Evolutionary conservation across 1,140 invertebrate species (phyloP).

Genomic region (Propsilocerus akamusi): DNA sequence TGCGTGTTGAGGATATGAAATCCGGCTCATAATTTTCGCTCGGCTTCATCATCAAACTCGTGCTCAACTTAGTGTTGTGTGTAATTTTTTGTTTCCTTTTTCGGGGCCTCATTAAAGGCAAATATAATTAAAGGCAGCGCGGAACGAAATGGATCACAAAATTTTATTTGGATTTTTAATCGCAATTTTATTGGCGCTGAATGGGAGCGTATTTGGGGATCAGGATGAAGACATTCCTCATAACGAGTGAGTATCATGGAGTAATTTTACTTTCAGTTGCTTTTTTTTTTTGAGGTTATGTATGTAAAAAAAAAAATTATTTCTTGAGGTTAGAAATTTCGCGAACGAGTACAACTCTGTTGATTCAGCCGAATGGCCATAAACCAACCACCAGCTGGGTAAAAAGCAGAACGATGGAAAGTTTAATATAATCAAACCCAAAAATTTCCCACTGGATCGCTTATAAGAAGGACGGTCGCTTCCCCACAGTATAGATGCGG

Average conservation of each 20-base stretch:
- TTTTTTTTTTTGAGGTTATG: background rate
- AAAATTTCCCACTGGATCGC: no score
- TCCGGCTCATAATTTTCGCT: no score
- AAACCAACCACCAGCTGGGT: no score
- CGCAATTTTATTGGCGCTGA: background rate
- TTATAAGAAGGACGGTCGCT: no score
- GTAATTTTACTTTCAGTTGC: background rate
- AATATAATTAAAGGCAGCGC: background rate
- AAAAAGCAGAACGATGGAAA: no score
- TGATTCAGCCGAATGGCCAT: no score
- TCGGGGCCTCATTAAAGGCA: background rate
- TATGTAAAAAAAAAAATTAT: background rate
- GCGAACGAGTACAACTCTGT: no score
- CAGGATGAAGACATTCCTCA: constrained; percentile 70
- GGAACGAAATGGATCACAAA: background rate
- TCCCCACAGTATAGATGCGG: no score
- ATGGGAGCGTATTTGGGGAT: constrained; percentile 27
- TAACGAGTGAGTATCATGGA: constrained; percentile 66
- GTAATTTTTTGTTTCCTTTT: background rate
- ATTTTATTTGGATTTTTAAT: constrained; percentile 4
- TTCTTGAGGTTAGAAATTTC: background rate
- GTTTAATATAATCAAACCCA: no score
- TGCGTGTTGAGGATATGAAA: no score
- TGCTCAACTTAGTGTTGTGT: no score
- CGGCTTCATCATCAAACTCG: no score